Conservation (phyloP, 92 coral and sea anemone genomes). For the Desmophyllum pertusum region DNA sequence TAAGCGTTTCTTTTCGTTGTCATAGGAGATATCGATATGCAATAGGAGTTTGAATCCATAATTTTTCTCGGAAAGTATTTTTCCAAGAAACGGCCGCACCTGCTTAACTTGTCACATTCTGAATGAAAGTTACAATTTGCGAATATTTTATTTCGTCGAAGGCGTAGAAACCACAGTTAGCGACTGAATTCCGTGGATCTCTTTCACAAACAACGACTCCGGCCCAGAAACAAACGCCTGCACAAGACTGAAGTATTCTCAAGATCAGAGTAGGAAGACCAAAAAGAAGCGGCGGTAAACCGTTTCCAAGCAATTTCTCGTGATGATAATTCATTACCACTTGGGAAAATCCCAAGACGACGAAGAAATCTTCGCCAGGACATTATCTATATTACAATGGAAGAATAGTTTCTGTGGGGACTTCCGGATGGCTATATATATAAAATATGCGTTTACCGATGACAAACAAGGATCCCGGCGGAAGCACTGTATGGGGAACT, state of each 20-base stretch:
- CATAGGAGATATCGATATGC: background rate
- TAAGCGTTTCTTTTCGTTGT: background rate
- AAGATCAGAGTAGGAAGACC: no score
- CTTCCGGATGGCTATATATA: background rate
- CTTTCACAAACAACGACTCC: no score
- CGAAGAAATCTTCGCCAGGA: background rate
- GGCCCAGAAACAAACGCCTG: no score
- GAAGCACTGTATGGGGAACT: background rate
- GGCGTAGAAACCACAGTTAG: background rate
- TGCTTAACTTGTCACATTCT: background rate
- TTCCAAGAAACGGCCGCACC: background rate
- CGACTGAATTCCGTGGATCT: no score
- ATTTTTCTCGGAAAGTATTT: constrained; percentile 8
- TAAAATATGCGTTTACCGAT: background rate
- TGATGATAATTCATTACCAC: no score
- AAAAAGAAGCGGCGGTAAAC: no score
- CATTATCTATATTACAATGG: background rate
- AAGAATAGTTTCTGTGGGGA: background rate
- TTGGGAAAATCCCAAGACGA: no score
- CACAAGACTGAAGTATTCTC: no score
- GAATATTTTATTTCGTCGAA: background rate
- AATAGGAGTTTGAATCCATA: background rate
- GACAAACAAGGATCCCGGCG: constrained; percentile 1
- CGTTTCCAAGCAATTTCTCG: no score
- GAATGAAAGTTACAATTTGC: background rate